Base-by-base conservation (phyloP, 1,140 invertebrate genomes). In the Eumaeus atala region DNA sequence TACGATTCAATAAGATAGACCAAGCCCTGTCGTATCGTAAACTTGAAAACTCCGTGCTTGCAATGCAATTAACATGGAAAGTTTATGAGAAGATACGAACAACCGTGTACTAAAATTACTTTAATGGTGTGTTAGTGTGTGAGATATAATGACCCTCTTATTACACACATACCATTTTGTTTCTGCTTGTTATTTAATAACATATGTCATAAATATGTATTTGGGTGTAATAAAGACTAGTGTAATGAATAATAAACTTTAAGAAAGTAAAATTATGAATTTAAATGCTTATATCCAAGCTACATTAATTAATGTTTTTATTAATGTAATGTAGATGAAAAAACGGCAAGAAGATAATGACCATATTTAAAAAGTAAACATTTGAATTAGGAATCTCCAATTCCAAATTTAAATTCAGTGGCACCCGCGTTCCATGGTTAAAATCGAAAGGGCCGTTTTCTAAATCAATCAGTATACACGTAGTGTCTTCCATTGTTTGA, bases 401-500 rank as follows among this genome's bases (percentile, higher is more conserved):
- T 37, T 37, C 35, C 1, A 37, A 4, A 37, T 37, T 37, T 37
- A 37, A 37, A 37, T 37, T 37, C 35, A 9, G 35, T 10, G 9
- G 35, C 11, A 3, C 35, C 34, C 9, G 9, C 16, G 21, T 28
- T 28, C 21, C 21, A 6, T 28, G 2, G 21, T 14, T 16, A 44
- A 44, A 17, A 14, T 44, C 40, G 40, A 56, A 44, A 36, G 33
- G 10, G 16, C 28, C 21, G 21, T 28, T 28, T 28, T 28, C 21
- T 28, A 28, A 28, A 28, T 28, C 54, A 55, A 66, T 70, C 54
- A 61, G 56, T 62, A 66, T 59, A 58, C 60, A 59, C 42, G 7
- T 40, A 53, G 34, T 42, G 59, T 56, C 38, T 47, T 44, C 38
- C 38, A 54, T 59, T 54, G 58, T 61, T 57, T 57, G 61, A 65